Conservation (phyloP, 2,888 invertebrate genomes). For the Polydrusus cervinus region DNA sequence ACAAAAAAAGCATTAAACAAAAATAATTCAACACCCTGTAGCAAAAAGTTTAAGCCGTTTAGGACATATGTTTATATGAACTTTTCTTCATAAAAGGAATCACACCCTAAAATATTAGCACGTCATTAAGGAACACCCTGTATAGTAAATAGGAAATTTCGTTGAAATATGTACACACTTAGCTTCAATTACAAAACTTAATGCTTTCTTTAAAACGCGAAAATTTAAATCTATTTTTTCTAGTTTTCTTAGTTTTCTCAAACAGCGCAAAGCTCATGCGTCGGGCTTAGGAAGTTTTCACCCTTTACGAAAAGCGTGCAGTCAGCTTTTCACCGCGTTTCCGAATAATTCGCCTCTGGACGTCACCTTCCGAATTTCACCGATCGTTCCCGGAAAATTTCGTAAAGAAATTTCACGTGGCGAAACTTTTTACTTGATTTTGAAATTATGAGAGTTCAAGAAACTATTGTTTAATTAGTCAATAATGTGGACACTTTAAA, state of each 20-base stretch:
- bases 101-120: too few relatives aligned
- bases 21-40: too few relatives aligned
- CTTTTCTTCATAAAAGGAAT: too few relatives aligned
- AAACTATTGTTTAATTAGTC: background rate
- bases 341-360: background rate
- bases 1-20: too few relatives aligned
- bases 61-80: too few relatives aligned
- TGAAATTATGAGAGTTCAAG: background rate
- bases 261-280: constrained; percentile 40
- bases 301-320: constrained; percentile 37
- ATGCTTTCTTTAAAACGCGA: background rate
- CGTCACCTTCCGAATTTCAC: background rate
- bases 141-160: too few relatives aligned
- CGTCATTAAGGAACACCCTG: too few relatives aligned
- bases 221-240: constrained; percentile 6
- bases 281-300: constrained; percentile 41
- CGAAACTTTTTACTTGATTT: background rate
- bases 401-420: constrained; percentile 24
- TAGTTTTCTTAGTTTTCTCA: constrained; percentile 15
- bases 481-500: background rate
- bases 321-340: constrained; percentile 30
- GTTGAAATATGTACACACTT: too few relatives aligned
- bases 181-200: background rate
- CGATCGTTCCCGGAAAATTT: constrained; percentile 3
- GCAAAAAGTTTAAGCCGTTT: too few relatives aligned